Conservation (phyloP, 2,888 invertebrate species). For the Germaria angustata region DNA sequence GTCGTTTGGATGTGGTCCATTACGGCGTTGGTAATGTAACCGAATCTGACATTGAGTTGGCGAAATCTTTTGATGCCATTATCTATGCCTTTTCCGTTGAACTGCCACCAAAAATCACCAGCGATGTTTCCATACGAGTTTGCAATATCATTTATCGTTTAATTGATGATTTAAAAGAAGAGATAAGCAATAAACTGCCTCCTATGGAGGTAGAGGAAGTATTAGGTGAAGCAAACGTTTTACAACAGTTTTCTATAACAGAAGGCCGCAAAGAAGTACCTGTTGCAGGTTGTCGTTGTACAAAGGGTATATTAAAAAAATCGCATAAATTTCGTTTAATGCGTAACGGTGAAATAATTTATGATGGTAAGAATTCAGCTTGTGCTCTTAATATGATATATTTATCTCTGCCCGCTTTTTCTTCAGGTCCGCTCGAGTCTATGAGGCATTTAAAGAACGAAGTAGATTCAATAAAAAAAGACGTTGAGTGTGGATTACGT, state of each 20-base stretch:
- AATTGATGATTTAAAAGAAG: constrained; percentile 91
- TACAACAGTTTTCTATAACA: constrained; percentile 90
- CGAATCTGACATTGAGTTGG: constrained; percentile 91
- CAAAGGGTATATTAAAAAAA: constrained; percentile 87
- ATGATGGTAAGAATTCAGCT: constrained; percentile 83
- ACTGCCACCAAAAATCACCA: constrained; percentile 77
- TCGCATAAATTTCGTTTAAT: constrained; percentile 85
- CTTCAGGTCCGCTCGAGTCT: constrained; percentile 86
- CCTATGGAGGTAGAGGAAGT: constrained; percentile 87
- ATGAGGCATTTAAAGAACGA: constrained; percentile 95
- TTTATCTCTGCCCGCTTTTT: not conserved
- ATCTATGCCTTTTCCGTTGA: constrained; percentile 94
- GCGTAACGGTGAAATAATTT: constrained; percentile 84
- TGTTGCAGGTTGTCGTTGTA: constrained; percentile 94
- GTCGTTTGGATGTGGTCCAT: constrained; percentile 91
- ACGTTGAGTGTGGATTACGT: constrained; percentile 93
- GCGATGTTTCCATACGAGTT: constrained; percentile 83
- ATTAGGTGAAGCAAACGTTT: constrained; percentile 91
- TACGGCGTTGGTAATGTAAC: constrained; percentile 94
- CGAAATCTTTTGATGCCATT: constrained; percentile 87
- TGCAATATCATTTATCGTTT: constrained; percentile 96
- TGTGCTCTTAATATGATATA: not conserved
- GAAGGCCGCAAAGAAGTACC: constrained; percentile 89
- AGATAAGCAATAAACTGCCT: constrained; percentile 88
- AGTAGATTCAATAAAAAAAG: constrained; percentile 89